Conservation (phyloP, 1,140 invertebrate species). For the Pygmarrhopalites habei region DNA sequence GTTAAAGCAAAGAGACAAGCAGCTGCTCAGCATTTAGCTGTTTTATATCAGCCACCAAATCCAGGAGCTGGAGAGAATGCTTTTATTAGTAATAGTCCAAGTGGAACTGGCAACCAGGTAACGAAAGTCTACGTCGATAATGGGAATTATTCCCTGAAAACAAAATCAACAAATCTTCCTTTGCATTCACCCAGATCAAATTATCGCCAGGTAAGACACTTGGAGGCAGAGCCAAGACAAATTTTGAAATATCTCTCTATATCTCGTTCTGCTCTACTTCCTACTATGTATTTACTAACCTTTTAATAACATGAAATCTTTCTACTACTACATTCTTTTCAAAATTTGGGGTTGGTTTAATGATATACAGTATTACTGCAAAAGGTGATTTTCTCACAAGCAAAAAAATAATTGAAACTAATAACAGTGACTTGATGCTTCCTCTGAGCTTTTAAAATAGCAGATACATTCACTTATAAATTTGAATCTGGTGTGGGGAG, state of each 20-base stretch:
- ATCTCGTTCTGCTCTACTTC: not conserved
- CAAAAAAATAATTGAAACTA: too few relatives aligned
- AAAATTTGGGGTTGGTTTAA: too few relatives aligned
- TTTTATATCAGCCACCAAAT: slow-evolving; percentile 22
- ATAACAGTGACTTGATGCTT: too few relatives aligned
- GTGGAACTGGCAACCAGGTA: slow-evolving; percentile 64
- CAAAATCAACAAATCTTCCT: slow-evolving; percentile 31
- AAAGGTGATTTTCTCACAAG: too few relatives aligned
- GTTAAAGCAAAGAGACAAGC: slow-evolving; percentile 16
- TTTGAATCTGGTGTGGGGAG: too few relatives aligned
- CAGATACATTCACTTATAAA: too few relatives aligned
- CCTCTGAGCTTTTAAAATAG: too few relatives aligned
- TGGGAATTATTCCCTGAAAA: slow-evolving; percentile 44
- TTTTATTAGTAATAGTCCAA: not conserved
- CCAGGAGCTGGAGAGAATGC: not conserved
- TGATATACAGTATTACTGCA: too few relatives aligned
- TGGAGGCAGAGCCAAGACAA: not conserved
- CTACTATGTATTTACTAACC: too few relatives aligned
- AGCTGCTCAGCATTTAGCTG: slow-evolving; percentile 10
- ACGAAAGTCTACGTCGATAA: slow-evolving; percentile 96
- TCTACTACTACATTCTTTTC: too few relatives aligned
- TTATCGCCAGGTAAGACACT: slow-evolving; percentile 37
- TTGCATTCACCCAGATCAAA: slow-evolving; percentile 39
- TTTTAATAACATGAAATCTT: too few relatives aligned
- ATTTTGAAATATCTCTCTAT: slow-evolving; percentile 12